phyloP scores from a whole-genome alignment of 2,113 vertebrate species.

The Oreochromis aureus region DNA sequence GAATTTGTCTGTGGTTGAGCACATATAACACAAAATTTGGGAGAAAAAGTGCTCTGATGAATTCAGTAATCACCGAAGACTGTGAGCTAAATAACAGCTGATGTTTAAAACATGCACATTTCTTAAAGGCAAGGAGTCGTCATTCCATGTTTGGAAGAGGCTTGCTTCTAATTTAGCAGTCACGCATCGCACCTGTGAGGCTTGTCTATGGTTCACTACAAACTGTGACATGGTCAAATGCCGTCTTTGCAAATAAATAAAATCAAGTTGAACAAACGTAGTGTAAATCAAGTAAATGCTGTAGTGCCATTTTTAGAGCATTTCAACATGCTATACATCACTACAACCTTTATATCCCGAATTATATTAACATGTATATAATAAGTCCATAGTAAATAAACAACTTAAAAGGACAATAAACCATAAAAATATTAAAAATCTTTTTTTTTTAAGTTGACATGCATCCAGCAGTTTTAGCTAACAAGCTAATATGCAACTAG shows the following conservation, averaged over 20 bases:
- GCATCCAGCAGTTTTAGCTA: background rate
- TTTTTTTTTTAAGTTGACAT: background rate
- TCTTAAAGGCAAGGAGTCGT: background rate
- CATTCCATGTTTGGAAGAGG: background rate
- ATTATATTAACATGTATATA: background rate
- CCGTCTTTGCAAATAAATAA: background rate
- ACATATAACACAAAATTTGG: background rate
- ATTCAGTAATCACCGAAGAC: background rate
- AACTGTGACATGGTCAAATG: background rate
- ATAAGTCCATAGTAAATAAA: background rate
- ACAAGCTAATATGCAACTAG: background rate
- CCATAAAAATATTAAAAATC: background rate
- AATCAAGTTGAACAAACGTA: background rate
- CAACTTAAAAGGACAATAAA: background rate
- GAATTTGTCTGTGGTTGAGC: background rate
- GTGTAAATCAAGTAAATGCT: background rate
- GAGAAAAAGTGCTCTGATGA: background rate
- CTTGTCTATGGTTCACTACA: background rate
- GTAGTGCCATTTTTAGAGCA: background rate
- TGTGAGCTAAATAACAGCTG: background rate
- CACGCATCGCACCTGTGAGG: background rate
- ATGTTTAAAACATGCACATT: background rate
- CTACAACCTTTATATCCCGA: background rate
- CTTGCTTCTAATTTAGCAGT: background rate
- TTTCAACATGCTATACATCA: background rate